Conservation (phyloP, 2,797 vertebrate genomes). For the Hydrocynus forskahlii region DNA sequence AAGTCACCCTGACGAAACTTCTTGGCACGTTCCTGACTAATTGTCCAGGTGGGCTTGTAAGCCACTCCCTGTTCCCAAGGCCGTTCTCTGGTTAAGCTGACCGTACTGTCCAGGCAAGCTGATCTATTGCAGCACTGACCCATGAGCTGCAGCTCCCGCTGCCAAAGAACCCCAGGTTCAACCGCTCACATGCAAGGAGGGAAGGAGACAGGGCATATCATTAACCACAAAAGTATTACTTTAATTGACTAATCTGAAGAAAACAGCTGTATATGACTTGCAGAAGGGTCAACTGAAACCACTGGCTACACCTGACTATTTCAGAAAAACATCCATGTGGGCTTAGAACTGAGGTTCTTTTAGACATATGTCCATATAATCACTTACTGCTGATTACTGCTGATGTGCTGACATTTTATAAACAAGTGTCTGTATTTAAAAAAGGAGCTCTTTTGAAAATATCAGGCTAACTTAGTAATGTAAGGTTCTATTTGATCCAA, state of each 20-base stretch:
- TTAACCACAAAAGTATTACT: not conserved
- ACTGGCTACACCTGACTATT: too few species aligned
- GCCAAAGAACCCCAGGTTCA: slow-evolving; percentile 40
- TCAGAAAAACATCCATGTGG: too few species aligned
- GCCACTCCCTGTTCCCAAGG: slow-evolving; percentile 34
- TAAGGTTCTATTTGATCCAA: too few species aligned
- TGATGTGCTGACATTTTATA: too few species aligned
- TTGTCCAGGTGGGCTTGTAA: slow-evolving; percentile 63
- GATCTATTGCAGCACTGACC: slow-evolving; percentile 67
- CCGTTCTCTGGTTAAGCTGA: slow-evolving; percentile 56
- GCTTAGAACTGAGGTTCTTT: too few species aligned
- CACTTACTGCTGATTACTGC: too few species aligned
- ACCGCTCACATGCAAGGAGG: slow-evolving; percentile 26
- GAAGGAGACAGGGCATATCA: not conserved
- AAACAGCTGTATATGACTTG: too few species aligned
- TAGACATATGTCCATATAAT: too few species aligned
- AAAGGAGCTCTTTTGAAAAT: too few species aligned
- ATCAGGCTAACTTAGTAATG: too few species aligned
- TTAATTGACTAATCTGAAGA: not conserved
- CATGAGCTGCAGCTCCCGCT: slow-evolving; percentile 40
- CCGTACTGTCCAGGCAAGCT: slow-evolving; percentile 65
- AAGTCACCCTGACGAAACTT: not conserved
- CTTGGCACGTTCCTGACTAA: slow-evolving; percentile 21
- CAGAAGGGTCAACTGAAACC: too few species aligned
- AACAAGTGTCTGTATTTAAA: too few species aligned